phyloP scores from a whole-genome alignment of 2,888 invertebrate genomes.

The Limenitis camilla region DNA sequence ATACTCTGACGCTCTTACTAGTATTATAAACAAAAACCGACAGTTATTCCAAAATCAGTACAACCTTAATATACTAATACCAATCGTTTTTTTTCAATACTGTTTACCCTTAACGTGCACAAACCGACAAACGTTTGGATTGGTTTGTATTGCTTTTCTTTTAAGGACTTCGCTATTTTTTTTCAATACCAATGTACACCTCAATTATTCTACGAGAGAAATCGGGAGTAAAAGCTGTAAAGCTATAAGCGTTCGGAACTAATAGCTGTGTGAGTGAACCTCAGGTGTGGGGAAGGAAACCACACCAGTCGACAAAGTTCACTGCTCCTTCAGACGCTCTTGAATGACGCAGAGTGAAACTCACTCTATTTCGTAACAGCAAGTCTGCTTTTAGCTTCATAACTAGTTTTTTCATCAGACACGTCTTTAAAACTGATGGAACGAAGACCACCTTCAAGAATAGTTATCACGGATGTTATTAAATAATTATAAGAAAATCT shows the following conservation, averaged over 20 bases:
- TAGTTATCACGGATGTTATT: conserved; percentile 24
- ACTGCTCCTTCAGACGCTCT: conserved; percentile 57
- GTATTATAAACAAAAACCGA: too few relatives aligned
- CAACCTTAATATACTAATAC: too few relatives aligned
- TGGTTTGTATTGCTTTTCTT: too few relatives aligned
- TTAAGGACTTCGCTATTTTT: too few relatives aligned
- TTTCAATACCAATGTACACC: too few relatives aligned
- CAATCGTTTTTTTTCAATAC: too few relatives aligned
- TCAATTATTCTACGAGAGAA: too few relatives aligned
- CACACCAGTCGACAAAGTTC: conserved; percentile 62
- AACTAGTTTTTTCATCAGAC: conserved; percentile 33
- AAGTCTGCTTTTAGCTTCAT: conserved; percentile 28
- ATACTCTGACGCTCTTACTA: too few relatives aligned
- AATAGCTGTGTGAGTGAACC: conserved; percentile 63
- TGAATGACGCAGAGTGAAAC: conserved; percentile 37
- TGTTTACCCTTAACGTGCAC: too few relatives aligned
- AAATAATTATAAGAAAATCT: too few relatives aligned
- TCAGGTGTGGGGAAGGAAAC: conserved; percentile 60
- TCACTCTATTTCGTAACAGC: conserved; percentile 35
- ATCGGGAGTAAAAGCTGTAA: conserved; percentile 7
- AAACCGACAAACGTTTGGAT: too few relatives aligned
- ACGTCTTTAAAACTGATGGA: conserved; percentile 42
- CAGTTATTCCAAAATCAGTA: too few relatives aligned
- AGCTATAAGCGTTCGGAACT: conserved; percentile 57
- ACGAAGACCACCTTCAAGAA: conserved; percentile 40